phyloP scores from a whole-genome alignment of 2,113 vertebrate species.

The Rhinoderma darwinii region DNA sequence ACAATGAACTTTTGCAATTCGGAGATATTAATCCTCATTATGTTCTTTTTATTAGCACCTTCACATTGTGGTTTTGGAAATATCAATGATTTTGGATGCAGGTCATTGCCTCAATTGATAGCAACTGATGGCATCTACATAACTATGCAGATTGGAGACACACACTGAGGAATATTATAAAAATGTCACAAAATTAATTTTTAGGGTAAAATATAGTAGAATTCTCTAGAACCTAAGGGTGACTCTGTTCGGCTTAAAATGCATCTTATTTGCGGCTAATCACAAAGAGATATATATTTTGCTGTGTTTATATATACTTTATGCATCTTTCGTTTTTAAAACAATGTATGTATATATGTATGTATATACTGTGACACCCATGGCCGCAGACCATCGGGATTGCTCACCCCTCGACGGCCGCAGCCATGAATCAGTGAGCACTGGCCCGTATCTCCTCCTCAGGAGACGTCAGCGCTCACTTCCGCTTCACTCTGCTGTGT shows the following conservation, averaged over 20 bases:
- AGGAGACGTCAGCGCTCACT: too few relatives aligned
- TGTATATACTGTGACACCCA: too few relatives aligned
- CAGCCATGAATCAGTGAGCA: too few relatives aligned
- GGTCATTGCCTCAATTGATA: constrained; percentile 48
- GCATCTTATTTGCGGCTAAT: constrained; percentile 1
- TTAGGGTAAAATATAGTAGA: constrained; percentile 25
- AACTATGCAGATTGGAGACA: constrained; percentile 37
- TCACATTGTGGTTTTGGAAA: constrained; percentile 28
- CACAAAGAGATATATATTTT: not conserved
- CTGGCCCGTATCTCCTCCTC: too few relatives aligned
- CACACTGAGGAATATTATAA: constrained; percentile 16
- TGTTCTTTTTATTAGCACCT: constrained; percentile 20
- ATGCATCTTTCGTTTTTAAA: too few relatives aligned
- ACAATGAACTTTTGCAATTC: constrained; percentile 23
- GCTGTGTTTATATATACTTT: too few relatives aligned
- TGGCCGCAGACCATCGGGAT: too few relatives aligned
- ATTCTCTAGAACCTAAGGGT: not conserved
- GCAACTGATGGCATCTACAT: constrained; percentile 46
- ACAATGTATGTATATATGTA: not conserved
- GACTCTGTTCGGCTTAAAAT: not conserved
- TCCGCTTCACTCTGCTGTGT: too few relatives aligned
- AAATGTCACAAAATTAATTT: constrained; percentile 35
- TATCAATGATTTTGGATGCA: constrained; percentile 46
- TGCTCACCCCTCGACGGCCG: too few relatives aligned
- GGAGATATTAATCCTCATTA: constrained; percentile 41